Evolutionary conservation across 2,113 vertebrate species (phyloP), one percentile per base, ranked within the genome.

Genomic region (Leiothrix lutea): DNA sequence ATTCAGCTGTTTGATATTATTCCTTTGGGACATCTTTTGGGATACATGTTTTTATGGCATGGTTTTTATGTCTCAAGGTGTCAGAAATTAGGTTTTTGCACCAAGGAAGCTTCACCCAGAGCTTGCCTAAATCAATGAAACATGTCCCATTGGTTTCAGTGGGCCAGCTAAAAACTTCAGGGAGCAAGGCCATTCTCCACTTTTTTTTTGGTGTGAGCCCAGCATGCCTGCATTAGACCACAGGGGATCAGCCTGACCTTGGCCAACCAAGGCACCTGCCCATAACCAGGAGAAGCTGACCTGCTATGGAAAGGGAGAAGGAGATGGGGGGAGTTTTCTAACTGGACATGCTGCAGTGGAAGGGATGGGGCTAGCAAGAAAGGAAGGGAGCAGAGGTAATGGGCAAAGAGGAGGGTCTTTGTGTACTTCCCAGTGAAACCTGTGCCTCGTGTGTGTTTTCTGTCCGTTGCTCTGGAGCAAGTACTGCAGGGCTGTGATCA

Each of bases 401-500:
- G 38, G 42, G 40, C 7, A 31, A 65, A 58, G 29, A 86, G 28
- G 36, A 71, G 7, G 5, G 7, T 66, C 19, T 78, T 38, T 36
- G 16, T 42, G 29, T 57, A 72, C 50, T 58, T 91, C 36, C 38
- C 20, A 45, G 16, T 1, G 4, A 88, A 71, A 92, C 36, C 48
- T 64, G 24, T 78, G 75, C 23, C 48, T 75, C 71, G 13, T 44
- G 17, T 57, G 31, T 81, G 26, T 77, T 91, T 91, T 90, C 75
- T 92, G 85, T 80, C 86, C 75, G 20, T 61, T 92, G 17, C 33
- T 94, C 69, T 90, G 58, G 61, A 93, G 92, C 35, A 6, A 91
- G 50, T 24, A 80, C 62, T 86, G 89, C 95, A 95, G 92, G 95
- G 86, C 89, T 93, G 89, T 92, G 97, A 97, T 95, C 94, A 91